Base-by-base conservation (phyloP, 2,797 vertebrate species). In the Astyanax mexicanus region DNA sequence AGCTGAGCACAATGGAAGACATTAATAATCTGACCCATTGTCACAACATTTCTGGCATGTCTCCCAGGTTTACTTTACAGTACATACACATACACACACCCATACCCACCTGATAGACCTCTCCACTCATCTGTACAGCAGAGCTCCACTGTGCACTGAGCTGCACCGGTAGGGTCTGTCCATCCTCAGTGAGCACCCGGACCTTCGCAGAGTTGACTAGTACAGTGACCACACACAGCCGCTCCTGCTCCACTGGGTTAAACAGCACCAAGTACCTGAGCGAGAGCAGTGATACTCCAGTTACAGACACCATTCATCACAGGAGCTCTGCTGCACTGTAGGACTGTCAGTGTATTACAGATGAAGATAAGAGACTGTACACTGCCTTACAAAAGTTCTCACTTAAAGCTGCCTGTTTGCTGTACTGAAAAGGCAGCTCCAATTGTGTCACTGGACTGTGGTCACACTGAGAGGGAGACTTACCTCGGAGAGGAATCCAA, bases 181-280 rank as follows among this genome's bases (percentile, higher is more conserved):
- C 97, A 0, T 98, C 96, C 86, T 98, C 96, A 0, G 95, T 96
- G 1, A 97, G 93, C 52, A 99, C 95, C 0, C 90, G 89, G 68
- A 97, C 92, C 0, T 86, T 91, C 0, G 93, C 91, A 0, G 95
- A 93, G 91, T 92, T 95, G 82, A 99, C 96, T 84, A 98, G 85
- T 77, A 98, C 89, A 0, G 94, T 94, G 80, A 98, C 94, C 3
- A 93, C 35, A 0, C 93, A 96, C 84, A 98, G 91, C 6, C 95
- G 94, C 75, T 99, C 97, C 87, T 97, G 96, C 80, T 97, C 98
- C 66, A 99, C 78, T 0, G 96, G 95, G 89, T 99, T 99, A 89
- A 97, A 98, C n/a, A 98, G 89, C 77, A 99, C 95, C 86, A 99
- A 79, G 49, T 95, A 98, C 86, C 98, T 99, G 85, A 71, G 4